These are phyloP conservation scores for Romanogobio albipinnatus DNA, from an alignment of 2,113 vertebrate genomes.

Conservation along the genomic window DNA sequence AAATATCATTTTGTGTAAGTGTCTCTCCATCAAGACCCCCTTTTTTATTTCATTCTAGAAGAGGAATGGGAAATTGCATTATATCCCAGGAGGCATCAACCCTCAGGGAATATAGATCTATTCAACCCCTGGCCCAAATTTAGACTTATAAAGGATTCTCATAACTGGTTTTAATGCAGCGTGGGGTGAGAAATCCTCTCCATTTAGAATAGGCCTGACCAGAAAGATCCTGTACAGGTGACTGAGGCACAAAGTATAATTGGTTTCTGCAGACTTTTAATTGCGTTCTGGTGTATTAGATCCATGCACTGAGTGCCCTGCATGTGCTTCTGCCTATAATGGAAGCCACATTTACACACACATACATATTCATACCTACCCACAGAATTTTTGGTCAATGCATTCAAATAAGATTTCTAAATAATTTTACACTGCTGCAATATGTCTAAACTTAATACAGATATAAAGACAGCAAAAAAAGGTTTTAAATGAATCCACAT, in stretches of 20 bases:
- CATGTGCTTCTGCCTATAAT: background rate
- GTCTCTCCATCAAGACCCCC: slow-evolving; percentile 20
- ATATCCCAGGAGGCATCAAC: slow-evolving; percentile 29
- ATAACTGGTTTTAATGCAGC: slow-evolving; percentile 14
- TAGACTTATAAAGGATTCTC: slow-evolving; percentile 30
- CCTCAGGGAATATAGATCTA: slow-evolving; percentile 18
- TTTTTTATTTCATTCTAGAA: slow-evolving; percentile 25
- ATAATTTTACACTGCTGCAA: background rate
- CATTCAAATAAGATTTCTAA: background rate
- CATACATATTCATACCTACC: background rate
- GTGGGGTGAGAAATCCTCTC: slow-evolving; percentile 5
- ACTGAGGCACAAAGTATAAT: background rate
- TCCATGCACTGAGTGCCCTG: background rate
- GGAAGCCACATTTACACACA: background rate
- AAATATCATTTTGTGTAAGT: background rate
- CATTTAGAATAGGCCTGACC: background rate
- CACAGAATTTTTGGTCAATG: background rate
- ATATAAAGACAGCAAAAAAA: too few species aligned
- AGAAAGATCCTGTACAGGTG: background rate
- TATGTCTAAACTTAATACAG: background rate
- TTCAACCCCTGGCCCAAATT: slow-evolving; percentile 14
- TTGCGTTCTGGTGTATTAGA: slow-evolving; percentile 33
- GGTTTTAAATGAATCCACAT: too few species aligned
- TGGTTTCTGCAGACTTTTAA: slow-evolving; percentile 21
- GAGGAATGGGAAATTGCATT: slow-evolving; percentile 35